phyloP scores from a whole-genome alignment of 1,140 invertebrate genomes.

The Drosophila carrolli region DNA sequence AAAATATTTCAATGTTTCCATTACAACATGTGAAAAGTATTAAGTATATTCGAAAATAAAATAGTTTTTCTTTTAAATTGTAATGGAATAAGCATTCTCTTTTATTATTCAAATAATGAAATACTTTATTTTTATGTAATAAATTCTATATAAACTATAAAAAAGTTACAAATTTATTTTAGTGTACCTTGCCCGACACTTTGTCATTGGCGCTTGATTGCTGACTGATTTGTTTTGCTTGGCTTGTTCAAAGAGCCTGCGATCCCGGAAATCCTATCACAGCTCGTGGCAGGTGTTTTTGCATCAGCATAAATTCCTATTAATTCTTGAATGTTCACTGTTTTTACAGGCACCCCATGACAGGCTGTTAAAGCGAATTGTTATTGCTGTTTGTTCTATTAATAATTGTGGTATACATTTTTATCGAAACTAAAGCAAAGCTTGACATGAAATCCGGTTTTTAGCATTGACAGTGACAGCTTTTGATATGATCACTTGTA shows the following conservation, averaged over 20 bases:
- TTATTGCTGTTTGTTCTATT: conserved; percentile 27
- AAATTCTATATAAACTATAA: too few species aligned
- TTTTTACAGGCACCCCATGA: conserved; percentile 28
- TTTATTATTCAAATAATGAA: too few species aligned
- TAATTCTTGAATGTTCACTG: conserved; percentile 16
- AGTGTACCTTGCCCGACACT: conserved; percentile 24
- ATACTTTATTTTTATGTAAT: too few species aligned
- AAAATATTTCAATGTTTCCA: too few species aligned
- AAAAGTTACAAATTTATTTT: neutral
- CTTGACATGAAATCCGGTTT: conserved; percentile 69
- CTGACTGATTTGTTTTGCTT: conserved; percentile 66
- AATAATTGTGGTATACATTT: conserved; percentile 40
- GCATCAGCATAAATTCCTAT: conserved; percentile 34
- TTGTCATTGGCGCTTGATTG: conserved; percentile 48
- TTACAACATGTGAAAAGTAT: too few species aligned
- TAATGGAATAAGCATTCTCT: too few species aligned
- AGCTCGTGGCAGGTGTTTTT: conserved; percentile 49
- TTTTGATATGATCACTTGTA: conserved; percentile 47
- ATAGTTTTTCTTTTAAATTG: too few species aligned
- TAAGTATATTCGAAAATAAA: too few species aligned
- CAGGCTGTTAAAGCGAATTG: conserved; percentile 33
- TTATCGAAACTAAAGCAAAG: conserved; percentile 45
- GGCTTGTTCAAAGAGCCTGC: conserved; percentile 32
- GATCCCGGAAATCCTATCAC: conserved; percentile 73
- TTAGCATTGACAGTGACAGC: conserved; percentile 34